Percentiles rank a stretch among this genome's conserved stretches.
Conservation (phyloP, 2,113 vertebrate species). For the Triplophysa siluroides region DNA sequence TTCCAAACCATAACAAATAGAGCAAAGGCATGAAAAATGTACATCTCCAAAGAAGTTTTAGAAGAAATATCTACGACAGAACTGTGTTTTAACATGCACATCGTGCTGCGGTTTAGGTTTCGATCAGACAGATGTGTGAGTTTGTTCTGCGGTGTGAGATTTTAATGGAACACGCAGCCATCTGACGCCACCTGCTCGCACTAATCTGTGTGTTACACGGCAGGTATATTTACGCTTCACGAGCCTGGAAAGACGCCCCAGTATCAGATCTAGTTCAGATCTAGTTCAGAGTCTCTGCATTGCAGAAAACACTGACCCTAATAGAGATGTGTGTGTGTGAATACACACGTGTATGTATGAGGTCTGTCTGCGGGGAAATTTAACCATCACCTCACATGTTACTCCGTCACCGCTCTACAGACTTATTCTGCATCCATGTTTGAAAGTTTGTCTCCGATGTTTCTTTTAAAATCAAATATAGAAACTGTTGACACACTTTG, state of each 20-base stretch:
- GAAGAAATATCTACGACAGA: background rate
- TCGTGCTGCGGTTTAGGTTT: no score
- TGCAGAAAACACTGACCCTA: constrained; percentile 24
- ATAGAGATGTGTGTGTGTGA: background rate
- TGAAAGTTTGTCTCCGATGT: no score
- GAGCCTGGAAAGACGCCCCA: background rate
- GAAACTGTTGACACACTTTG: no score
- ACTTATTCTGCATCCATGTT: no score
- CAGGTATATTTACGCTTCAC: constrained; percentile 2
- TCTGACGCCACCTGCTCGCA: background rate
- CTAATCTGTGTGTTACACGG: constrained; percentile 4
- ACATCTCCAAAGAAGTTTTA: background rate
- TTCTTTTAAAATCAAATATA: no score
- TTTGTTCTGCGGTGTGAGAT: background rate
- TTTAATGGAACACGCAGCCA: background rate
- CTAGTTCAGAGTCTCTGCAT: constrained; percentile 20
- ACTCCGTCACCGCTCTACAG: no score
- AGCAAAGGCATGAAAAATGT: no score
- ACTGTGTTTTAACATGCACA: background rate
- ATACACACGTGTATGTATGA: background rate
- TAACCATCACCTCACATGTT: no score
- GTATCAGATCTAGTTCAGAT: background rate
- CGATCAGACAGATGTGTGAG: background rate
- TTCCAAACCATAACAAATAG: background rate
- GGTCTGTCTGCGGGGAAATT: no score